Evolutionary conservation across 2,797 vertebrate genomes (phyloP), one percentile per base, ranked within the genome.

Genomic region (Dallia pectoralis): DNA sequence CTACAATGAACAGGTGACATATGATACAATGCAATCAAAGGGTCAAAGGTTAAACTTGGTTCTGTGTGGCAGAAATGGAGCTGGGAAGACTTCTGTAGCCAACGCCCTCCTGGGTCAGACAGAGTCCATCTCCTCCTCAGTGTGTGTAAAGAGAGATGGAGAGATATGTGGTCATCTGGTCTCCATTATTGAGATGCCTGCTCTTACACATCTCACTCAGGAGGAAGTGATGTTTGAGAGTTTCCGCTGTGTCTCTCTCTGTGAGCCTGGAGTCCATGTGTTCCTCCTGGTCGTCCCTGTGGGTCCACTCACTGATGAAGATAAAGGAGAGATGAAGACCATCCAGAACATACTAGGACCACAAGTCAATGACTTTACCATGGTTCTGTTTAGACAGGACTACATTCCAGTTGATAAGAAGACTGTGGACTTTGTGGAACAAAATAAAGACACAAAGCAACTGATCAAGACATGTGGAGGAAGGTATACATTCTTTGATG

Each of bases 241-340:
- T 63, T 29, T 40, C 18, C 36, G 6, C 15, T 72, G 40, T 67
- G 27, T 79, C 27, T 74, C 64, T 49, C 33, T 74, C 49, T 77
- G 74, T 72, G 70, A 63, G 12, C 30, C 74, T 67, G 71, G 77
- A 74, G 80, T 82, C 18, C 59, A 82, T 71, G 80, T 67, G 14
- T 82, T 89, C 64, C 16, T 88, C 64, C 32, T 85, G 33, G 79
- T 86, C 64, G 29, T 80, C 33, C 79, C 81, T 56, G 11, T 78
- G 4, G 72, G 33, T 27, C 19, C 25, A 12, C 67, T 75, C 0
- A 79, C 67, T 51, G 69, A 84, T 19, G 79, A 84, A 74, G 81
- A 85, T 33, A 81, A 71, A 71, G 19, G 15, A 59, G 89, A 87
- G 75, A 33, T 86, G 4, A 2, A 85, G 29, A 69, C 14, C 69